Evolutionary conservation across 2,888 invertebrate genomes (phyloP).

Genomic region (Watsonalla cultraria): DNA sequence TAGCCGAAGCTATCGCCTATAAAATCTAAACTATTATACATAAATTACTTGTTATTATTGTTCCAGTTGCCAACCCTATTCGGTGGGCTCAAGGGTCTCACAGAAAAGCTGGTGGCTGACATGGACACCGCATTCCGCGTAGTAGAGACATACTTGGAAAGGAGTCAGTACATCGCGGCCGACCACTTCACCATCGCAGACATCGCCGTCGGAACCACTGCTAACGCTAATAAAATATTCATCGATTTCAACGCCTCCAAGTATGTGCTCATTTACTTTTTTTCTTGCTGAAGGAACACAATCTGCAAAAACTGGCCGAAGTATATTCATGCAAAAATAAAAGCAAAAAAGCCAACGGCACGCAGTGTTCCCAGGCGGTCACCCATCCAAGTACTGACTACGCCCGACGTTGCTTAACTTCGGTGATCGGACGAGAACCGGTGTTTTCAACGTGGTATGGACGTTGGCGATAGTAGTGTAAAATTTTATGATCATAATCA

Average conservation of each 20-base stretch:
- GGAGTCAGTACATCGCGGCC: constrained; percentile 23
- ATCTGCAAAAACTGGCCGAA: too few species aligned
- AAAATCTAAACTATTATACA: too few species aligned
- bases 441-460: constrained; percentile 57
- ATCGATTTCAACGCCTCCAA: constrained; percentile 26
- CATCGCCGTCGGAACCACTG: constrained; percentile 31
- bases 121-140: constrained; percentile 31
- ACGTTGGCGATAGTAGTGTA: constrained; percentile 10
- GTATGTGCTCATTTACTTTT: constrained; percentile 13
- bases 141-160: constrained; percentile 31
- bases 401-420: constrained; percentile 73
- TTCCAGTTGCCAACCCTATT: constrained; percentile 33
- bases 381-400: constrained; percentile 74
- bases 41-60: neutral
- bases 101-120: constrained; percentile 17
- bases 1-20: too few species aligned
- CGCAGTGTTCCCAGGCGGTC: constrained; percentile 70
- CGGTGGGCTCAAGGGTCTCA: constrained; percentile 20
- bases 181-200: constrained; percentile 43
- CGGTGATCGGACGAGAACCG: constrained; percentile 76
- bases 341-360: constrained; percentile 60
- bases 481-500: too few species aligned
- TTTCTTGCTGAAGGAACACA: too few species aligned
- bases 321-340: too few species aligned
- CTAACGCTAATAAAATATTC: constrained; percentile 23